A percentile compares a stretch with the other conserved stretches of the same genome.
Evolutionary conservation across 2,888 invertebrate genomes (phyloP).

Genomic region (Belgica antarctica): DNA sequence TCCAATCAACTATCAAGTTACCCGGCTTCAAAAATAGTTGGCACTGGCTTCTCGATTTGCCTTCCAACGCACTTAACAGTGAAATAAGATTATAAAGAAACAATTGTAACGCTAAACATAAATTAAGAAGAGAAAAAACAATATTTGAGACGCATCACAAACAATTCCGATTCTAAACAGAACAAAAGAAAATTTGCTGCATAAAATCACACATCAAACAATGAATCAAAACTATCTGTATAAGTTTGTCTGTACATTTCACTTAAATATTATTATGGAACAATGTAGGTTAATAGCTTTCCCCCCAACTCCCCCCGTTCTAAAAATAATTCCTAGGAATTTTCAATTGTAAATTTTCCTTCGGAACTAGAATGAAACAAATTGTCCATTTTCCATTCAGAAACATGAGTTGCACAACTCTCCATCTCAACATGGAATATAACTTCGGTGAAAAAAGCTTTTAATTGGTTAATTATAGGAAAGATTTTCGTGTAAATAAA

Average conservation of each 20-base stretch:
- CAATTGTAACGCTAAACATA: neutral
- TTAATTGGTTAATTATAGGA: too few relatives aligned
- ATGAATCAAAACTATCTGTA: neutral
- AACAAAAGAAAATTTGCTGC: conserved; percentile 35
- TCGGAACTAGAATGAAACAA: too few relatives aligned
- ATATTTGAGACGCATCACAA: conserved; percentile 6
- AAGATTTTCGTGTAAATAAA: neutral
- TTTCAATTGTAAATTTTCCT: too few relatives aligned
- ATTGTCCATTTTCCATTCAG: too few relatives aligned
- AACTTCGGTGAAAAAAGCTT: conserved; percentile 3
- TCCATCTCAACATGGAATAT: conserved; percentile 5
- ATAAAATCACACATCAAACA: neutral
- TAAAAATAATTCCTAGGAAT: too few relatives aligned
- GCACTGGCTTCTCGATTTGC: too few relatives aligned
- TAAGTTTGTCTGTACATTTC: neutral
- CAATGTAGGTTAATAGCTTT: neutral
- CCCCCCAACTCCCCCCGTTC: neutral
- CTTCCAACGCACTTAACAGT: too few relatives aligned
- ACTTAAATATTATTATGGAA: conserved; percentile 26
- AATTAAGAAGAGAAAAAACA: neutral
- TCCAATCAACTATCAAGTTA: too few relatives aligned
- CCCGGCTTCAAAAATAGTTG: too few relatives aligned
- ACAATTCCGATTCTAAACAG: conserved; percentile 13
- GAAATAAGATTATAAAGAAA: conserved; percentile 1
- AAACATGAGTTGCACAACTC: too few relatives aligned